Percentiles rank a stretch among this genome's conserved stretches.
Conservation (phyloP, 2,113 vertebrate species). For the Microtus montanus region DNA sequence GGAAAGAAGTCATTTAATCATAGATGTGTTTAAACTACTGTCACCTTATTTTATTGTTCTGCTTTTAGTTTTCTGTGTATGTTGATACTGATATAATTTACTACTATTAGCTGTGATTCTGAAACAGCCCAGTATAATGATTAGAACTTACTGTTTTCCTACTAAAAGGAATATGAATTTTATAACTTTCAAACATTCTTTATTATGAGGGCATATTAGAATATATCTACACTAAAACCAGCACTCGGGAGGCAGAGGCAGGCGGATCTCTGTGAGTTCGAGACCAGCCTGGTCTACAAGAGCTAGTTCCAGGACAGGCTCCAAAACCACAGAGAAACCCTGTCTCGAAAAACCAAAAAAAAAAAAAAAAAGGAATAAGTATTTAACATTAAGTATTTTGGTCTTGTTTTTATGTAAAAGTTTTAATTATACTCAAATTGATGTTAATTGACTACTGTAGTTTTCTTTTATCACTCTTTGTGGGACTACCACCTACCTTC, state of each 20-base stretch:
- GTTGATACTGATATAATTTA: background rate
- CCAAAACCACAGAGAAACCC: too few relatives aligned
- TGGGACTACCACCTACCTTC: too few relatives aligned
- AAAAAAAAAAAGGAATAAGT: background rate
- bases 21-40: background rate
- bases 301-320: too few relatives aligned
- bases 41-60: background rate
- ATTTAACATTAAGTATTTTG: background rate
- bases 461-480: background rate
- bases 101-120: background rate
- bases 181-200: background rate
- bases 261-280: too few relatives aligned
- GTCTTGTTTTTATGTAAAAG: background rate
- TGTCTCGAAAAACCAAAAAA: too few relatives aligned
- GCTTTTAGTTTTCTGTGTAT: background rate
- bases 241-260: too few relatives aligned
- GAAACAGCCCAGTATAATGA: background rate
- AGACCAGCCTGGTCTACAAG: too few relatives aligned
- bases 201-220: background rate
- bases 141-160: background rate
- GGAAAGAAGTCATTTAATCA: background rate
- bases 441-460: background rate
- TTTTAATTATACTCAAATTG: background rate
- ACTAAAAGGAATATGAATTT: background rate
- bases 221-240: background rate